These are phyloP conservation scores for Dreissena polymorpha DNA, from an alignment of 1,140 invertebrate genomes.

Conservation along the genomic window DNA sequence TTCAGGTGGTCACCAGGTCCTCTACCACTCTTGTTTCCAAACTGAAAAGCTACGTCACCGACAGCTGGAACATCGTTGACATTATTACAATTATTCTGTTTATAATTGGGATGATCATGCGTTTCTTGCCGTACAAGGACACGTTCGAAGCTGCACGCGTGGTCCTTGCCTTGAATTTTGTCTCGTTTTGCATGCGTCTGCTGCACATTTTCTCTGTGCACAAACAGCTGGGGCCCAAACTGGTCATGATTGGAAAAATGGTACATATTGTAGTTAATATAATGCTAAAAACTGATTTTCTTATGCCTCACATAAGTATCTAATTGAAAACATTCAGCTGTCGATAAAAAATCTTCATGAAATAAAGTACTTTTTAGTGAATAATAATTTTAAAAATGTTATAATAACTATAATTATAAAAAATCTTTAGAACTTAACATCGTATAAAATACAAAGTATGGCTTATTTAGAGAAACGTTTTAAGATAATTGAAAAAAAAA, in stretches of 20 bases:
- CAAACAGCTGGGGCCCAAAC: conserved; percentile 80
- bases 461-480: too few species aligned
- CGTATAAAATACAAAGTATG: too few species aligned
- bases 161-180: conserved; percentile 74
- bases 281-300: too few species aligned
- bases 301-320: too few species aligned
- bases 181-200: conserved; percentile 77
- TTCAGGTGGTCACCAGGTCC: conserved; percentile 63
- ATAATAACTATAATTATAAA: too few species aligned
- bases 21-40: conserved; percentile 68
- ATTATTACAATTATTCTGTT: conserved; percentile 75
- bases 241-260: conserved; percentile 81
- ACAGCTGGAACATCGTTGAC: conserved; percentile 79
- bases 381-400: too few species aligned
- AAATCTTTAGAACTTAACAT: too few species aligned
- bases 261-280: conserved; percentile 64
- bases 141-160: conserved; percentile 72
- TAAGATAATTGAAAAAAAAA: too few species aligned
- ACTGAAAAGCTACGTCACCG: conserved; percentile 73
- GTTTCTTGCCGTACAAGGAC: conserved; percentile 68
- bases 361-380: not conserved
- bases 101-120: conserved; percentile 71
- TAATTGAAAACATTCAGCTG: too few species aligned
- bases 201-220: conserved; percentile 79
- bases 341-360: too few species aligned